Evolutionary conservation across 64 coral and sea anemone species (phyloP), one percentile per base, ranked within the genome.

Genomic region (Dendrophyllia cribrosa): DNA sequence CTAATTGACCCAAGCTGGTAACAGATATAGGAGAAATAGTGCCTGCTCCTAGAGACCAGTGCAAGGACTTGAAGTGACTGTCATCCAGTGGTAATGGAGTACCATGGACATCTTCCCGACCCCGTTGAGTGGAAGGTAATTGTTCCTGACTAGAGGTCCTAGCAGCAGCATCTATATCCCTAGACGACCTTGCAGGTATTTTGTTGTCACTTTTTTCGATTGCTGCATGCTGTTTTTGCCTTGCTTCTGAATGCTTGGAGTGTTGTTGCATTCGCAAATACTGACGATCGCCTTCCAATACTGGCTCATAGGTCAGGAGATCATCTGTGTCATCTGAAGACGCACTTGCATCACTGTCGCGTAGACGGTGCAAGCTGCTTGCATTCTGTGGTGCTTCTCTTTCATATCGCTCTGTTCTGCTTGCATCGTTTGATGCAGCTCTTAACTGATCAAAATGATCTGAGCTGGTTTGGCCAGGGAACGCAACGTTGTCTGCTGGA

Each of bases 291-390:
- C 92, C 92, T 87, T 97, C 88, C 52, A 97, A 59, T 4, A 91
- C 92, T 9, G 95, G 90, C 14, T 97, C 95, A 63, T 94, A 97
- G 53, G 82, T 94, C 26, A 97, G 79, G 22, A 97, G 66, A 58
- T 97, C 95, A 91, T 97, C 95, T 59, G 95, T 97, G 23, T 97
- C 83, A 79, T 97, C 95, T 20, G 95, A 94, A 3, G 92, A 94
- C 45, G 17, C 21, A 48, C 74, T 65, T 67, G 14, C 20, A 81
- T 61, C 77, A 52, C 86, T 89, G 3, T 43, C 68, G 22, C 80
- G 5, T 51, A 13, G 4, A n/a, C 49, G 58, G 17, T 66, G 24
- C 34, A 83, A 21, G 9, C 15, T 17, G 34, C 16, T 20, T 50
- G 3, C 72, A 50, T 43, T 51, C 34, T 16, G 70, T 26, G 43